Evolutionary conservation across 1,140 invertebrate species (phyloP).

Genomic region (Trypoxylus dichotomus): DNA sequence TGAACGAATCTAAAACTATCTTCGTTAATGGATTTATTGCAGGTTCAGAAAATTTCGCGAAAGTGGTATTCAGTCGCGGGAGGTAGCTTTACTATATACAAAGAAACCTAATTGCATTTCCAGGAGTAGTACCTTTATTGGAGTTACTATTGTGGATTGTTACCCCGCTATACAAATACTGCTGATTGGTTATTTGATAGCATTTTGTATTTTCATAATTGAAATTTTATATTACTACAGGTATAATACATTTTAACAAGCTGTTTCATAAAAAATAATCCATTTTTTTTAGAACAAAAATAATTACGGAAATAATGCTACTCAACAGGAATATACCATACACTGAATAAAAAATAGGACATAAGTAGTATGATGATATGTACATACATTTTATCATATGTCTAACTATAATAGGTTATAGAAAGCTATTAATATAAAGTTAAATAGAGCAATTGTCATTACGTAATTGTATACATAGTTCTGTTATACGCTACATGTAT

Average conservation of each 20-base stretch:
- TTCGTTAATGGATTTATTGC: constrained; percentile 32
- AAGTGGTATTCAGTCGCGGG: constrained; percentile 61
- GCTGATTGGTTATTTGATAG: constrained; percentile 38
- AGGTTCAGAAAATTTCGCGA: constrained; percentile 63
- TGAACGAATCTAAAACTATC: neutral
- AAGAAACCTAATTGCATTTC: constrained; percentile 60
- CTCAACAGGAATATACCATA: too few relatives aligned
- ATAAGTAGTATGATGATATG: too few relatives aligned
- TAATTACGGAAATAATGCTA: neutral
- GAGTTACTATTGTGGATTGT: constrained; percentile 49
- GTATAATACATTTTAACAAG: neutral
- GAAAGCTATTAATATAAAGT: too few relatives aligned
- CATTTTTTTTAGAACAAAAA: neutral
- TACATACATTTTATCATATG: too few relatives aligned
- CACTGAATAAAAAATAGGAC: too few relatives aligned
- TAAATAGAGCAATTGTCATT: too few relatives aligned
- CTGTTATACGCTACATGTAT: too few relatives aligned
- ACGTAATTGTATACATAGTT: too few relatives aligned
- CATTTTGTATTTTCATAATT: constrained; percentile 37
- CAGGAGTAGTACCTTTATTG: constrained; percentile 49
- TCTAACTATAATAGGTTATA: too few relatives aligned
- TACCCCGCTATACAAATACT: constrained; percentile 46
- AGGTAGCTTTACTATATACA: constrained; percentile 60
- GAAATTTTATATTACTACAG: constrained; percentile 35
- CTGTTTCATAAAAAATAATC: neutral